These are phyloP conservation scores for Scyliorhinus canicula DNA, from an alignment of 2,797 vertebrate genomes.

Conservation along the genomic window DNA sequence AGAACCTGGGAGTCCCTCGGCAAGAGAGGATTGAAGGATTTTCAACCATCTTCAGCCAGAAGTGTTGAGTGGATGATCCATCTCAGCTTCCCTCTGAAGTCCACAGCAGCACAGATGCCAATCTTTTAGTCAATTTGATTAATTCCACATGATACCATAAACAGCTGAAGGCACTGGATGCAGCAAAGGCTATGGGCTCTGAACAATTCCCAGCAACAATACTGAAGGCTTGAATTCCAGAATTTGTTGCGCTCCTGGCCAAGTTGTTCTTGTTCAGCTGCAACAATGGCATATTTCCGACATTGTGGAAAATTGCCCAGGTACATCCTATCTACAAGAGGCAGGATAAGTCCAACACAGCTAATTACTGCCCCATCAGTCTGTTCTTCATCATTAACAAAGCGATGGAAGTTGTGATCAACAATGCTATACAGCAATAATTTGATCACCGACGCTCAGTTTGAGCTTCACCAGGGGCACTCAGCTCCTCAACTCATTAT, in stretches of 20 bases:
- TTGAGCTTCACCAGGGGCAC: too few species aligned
- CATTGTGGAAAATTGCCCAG: not conserved
- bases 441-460: too few species aligned
- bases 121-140: not conserved
- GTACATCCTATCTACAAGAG: not conserved
- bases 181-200: not conserved
- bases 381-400: not conserved
- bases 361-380: not conserved
- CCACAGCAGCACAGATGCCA: not conserved
- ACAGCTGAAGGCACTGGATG: not conserved
- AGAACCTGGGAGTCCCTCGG: too few species aligned
- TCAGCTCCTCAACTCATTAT: too few species aligned
- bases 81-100: too few species aligned
- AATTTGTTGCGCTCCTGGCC: not conserved
- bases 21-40: too few species aligned
- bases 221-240: not conserved
- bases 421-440: too few species aligned
- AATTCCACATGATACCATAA: not conserved
- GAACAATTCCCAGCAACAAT: not conserved
- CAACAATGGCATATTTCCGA: not conserved
- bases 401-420: not conserved
- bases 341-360: not conserved
- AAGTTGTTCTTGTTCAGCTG: not conserved
- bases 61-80: not conserved
- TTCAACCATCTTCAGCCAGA: not conserved